Base-by-base conservation (phyloP, 53 echinoderm and acorn worm species). In the Paracentrotus lividus region DNA sequence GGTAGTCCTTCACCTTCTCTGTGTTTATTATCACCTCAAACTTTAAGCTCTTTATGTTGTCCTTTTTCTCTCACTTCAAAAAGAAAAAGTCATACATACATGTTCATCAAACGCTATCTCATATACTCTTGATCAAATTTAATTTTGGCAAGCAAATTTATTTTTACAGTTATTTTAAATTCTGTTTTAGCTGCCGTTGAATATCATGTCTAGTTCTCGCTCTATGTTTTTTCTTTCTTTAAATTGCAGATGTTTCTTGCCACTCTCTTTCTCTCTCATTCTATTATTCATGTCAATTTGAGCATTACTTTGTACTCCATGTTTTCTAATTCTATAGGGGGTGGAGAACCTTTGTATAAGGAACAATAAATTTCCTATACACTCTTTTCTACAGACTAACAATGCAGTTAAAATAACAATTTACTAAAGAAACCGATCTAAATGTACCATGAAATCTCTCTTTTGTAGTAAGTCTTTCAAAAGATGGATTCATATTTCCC, bases 381-480 rank as follows among this genome's bases (percentile, higher is more conserved):
- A 8, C 7, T 23, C 24, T 45, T 78, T 78, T 47, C 78, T 47
- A 78, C 26, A 47, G 81, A 13, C 4, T 81, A 23, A 81, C 45
- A 81, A 81, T 81, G 27, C 47, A 81, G 81, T 49, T 14, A 26
- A 81, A 81, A 81, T 81, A 81, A 81, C 81, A 81, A 81, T 26
- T 81, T 47, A 24, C 14, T 81, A 10, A 81, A 45, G 49, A 49
- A 81, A 47, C 24, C 47, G 81, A 81, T 81, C 47, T 47, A 81
- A 81, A 81, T 81, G 81, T 81, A 45, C 81, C 81, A 81, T 81
- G 81, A 81, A 81, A 81, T 81, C 81, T 81, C 26, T 81, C 47
- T 47, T n/a, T 47, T 81, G 44, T 45, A 47, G n/a, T 26, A 81
- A 81, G 47, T 81, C 44, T 81, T 81, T 45, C 81, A 8, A 38